phyloP scores from a whole-genome alignment of 1,140 invertebrate genomes.

The Anastrepha obliqua region DNA sequence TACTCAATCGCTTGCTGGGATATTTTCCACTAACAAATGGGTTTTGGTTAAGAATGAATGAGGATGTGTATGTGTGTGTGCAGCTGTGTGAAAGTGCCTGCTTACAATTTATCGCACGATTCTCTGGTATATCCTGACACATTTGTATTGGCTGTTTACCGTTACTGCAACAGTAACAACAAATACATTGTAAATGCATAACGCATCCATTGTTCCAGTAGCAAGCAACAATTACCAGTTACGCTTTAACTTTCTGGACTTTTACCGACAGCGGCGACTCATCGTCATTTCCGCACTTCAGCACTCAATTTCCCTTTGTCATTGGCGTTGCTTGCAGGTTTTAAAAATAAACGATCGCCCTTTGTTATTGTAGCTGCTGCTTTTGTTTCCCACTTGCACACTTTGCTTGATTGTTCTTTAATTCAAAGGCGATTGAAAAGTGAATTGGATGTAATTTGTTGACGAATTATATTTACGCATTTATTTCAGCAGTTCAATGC shows the following conservation, averaged over 20 bases:
- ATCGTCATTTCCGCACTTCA: slow-evolving; percentile 24
- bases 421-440: slow-evolving; percentile 20
- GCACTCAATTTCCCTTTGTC: slow-evolving; percentile 19
- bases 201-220: background rate
- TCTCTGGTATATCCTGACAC: background rate
- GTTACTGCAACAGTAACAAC: background rate
- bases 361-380: background rate
- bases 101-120: background rate
- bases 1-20: no score
- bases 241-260: background rate
- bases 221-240: slow-evolving; percentile 18
- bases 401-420: background rate
- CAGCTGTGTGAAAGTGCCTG: background rate
- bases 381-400: background rate
- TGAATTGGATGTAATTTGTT: background rate
- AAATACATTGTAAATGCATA: background rate
- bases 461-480: background rate
- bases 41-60: no score
- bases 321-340: background rate
- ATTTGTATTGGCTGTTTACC: background rate
- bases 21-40: no score
- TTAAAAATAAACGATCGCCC: background rate
- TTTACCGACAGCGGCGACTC: background rate
- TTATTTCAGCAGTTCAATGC: no score
- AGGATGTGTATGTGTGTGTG: no score